A percentile compares a stretch with the other conserved stretches of the same genome.
Evolutionary conservation across 2,888 invertebrate species (phyloP).

Genomic region (Stenotaenia linearis): DNA sequence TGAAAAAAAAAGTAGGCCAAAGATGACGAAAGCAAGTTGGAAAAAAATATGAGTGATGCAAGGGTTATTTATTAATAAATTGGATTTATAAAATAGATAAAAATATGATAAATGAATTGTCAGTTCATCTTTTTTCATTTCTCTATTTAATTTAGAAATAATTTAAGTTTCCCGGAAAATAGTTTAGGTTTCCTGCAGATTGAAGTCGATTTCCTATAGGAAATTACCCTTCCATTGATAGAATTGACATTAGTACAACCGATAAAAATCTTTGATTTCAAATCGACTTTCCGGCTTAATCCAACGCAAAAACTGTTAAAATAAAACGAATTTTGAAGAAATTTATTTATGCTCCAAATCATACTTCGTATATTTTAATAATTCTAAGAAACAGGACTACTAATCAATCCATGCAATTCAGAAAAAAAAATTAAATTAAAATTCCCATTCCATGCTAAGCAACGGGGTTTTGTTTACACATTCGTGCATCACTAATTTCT

Average conservation of each 20-base stretch:
- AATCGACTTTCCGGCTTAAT: not conserved
- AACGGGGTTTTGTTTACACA: not conserved
- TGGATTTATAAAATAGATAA: not conserved
- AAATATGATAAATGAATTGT: not conserved
- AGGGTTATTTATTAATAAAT: not conserved
- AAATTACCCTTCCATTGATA: conserved; percentile 23
- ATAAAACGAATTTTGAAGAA: not conserved
- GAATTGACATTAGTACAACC: not conserved
- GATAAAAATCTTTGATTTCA: not conserved
- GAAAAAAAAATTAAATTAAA: not conserved
- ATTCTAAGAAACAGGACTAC: too few species aligned
- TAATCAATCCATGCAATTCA: not conserved
- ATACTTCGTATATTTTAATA: too few species aligned
- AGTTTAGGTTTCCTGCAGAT: conserved; percentile 6
- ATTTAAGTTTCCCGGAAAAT: conserved; percentile 17
- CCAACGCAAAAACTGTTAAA: not conserved
- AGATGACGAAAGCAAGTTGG: not conserved
- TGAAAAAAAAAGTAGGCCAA: not conserved
- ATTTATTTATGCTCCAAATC: too few species aligned
- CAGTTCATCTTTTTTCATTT: not conserved
- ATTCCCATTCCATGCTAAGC: not conserved
- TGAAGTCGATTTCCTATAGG: conserved; percentile 2
- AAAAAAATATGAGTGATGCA: not conserved
- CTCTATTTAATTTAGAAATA: not conserved
- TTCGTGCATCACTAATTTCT: not conserved